Conservation (phyloP, 2,888 invertebrate genomes). For the Augochlorella aurata region DNA sequence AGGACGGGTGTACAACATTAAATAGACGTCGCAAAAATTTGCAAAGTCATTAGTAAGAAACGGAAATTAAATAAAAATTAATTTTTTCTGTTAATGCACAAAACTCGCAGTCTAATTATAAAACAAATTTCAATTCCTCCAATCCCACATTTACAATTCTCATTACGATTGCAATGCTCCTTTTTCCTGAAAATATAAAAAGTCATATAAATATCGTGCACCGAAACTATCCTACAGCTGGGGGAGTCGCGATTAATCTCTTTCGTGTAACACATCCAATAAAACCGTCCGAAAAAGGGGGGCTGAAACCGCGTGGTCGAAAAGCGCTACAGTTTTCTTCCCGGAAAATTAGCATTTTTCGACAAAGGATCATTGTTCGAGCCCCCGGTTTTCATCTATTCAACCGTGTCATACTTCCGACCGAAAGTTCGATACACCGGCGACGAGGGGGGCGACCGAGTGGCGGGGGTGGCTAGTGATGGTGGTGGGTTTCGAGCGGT, state of each 20-base stretch:
- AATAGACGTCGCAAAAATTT: too few species aligned
- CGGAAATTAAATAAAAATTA: too few species aligned
- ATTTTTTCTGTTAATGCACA: too few species aligned
- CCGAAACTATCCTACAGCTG: background rate
- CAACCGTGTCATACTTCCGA: constrained; percentile 24
- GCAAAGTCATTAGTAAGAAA: too few species aligned
- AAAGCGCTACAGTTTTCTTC: constrained; percentile 23
- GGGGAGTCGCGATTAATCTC: background rate
- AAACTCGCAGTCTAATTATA: too few species aligned
- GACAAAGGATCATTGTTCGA: constrained; percentile 5
- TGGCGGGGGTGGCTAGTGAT: background rate
- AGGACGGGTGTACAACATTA: too few species aligned
- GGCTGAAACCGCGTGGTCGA: background rate
- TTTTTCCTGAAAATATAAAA: too few species aligned
- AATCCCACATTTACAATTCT: too few species aligned
- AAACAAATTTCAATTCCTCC: too few species aligned
- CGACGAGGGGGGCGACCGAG: background rate
- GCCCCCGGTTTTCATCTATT: constrained; percentile 1
- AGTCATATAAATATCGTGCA: too few species aligned
- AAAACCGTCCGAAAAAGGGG: constrained; percentile 9
- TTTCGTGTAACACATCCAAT: constrained; percentile 1
- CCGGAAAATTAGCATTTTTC: constrained; percentile 4
- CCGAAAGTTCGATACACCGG: constrained; percentile 24
- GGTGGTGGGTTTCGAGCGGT: constrained; percentile 1
- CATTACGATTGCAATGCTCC: too few species aligned